Base-by-base conservation (phyloP, 1,140 invertebrate species). In the Aphelenchoides fujianensis region DNA sequence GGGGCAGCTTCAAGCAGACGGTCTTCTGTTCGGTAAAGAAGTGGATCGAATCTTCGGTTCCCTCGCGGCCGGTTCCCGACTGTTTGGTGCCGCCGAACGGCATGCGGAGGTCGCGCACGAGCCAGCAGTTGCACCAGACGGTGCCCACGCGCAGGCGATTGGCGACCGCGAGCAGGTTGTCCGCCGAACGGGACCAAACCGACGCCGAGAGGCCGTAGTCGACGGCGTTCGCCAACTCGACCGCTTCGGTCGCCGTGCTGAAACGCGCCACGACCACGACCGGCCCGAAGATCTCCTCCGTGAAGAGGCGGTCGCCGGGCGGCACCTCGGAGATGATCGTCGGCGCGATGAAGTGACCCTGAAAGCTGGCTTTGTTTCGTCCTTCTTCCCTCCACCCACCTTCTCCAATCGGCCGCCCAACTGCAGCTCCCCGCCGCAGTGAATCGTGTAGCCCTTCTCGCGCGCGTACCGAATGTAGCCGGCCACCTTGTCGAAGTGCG, bases 231-330 rank as follows among this genome's bases (percentile, higher is more conserved):
- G 85, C 88, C 73, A 86, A 75, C 67, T 79, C 27, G 35, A 89
- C 84, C 0, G 87, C 88, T 85, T 82, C 76, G 88, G 88, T 30
- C 86, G 81, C 73, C 86, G 85, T 85, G 34, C 87, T 83, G 82
- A 89, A 89, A 16, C 86, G 85, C 0, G 85, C 79, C 53, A 89
- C 74, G 76, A 87, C 88, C 16, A 87, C 87, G 2, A 89, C 87
- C 0, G 89, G 89, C 0, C 89, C 89, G 81, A 89, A 89, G 31
- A 89, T 89, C 79, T 89, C 89, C 72, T 89, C 89, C 54, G 85
- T 84, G 86, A 89, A 88, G 41, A 86, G 83, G n/a, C 83, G 77
- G 3, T 85, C 85, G 2, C 82, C 70, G 71, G 88, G 86, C 12
- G 76, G 54, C 1, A 88, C 74, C 59, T 85, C 85, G 12, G 86